A percentile compares a stretch with the other conserved stretches of the same genome.
These are phyloP conservation scores for Pollenia amentaria DNA, from an alignment of 2,888 invertebrate species.

Conservation along the genomic window DNA sequence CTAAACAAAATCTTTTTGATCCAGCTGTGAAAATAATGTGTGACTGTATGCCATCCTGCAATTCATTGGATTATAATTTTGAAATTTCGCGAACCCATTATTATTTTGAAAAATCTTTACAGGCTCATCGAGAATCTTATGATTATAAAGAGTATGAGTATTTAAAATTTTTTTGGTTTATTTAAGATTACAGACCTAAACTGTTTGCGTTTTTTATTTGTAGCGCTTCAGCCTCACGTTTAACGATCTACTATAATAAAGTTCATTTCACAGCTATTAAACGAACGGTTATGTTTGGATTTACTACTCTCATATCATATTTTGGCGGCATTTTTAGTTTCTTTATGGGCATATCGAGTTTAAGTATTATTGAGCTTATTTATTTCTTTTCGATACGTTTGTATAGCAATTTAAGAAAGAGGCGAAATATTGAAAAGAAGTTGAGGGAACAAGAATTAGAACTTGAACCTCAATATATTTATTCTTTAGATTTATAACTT, in stretches of 20 bases:
- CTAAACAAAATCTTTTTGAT: constrained; percentile 77
- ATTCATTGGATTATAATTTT: constrained; percentile 82
- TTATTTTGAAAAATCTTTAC: constrained; percentile 78
- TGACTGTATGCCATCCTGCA: constrained; percentile 83
- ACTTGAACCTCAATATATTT: constrained; percentile 21
- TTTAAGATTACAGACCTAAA: neutral
- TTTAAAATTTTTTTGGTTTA: neutral
- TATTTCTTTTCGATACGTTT: constrained; percentile 86
- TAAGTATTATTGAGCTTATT: constrained; percentile 85
- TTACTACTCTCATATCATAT: constrained; percentile 88
- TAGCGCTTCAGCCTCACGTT: constrained; percentile 85
- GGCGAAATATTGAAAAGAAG: constrained; percentile 77
- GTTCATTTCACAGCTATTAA: constrained; percentile 89
- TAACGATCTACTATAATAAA: constrained; percentile 90
- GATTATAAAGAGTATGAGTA: constrained; percentile 80
- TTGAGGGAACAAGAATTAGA: constrained; percentile 68
- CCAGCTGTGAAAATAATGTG: constrained; percentile 78
- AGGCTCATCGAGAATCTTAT: constrained; percentile 80
- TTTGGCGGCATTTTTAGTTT: constrained; percentile 88
- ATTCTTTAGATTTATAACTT: neutral
- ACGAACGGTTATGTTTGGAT: constrained; percentile 88
- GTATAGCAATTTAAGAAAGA: constrained; percentile 78
- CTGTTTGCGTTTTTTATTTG: neutral
- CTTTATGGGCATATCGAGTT: constrained; percentile 84
- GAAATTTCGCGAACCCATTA: constrained; percentile 82